Evolutionary conservation across 2,113 vertebrate genomes (phyloP).

Genomic region (Pygoscelis antarcticus): DNA sequence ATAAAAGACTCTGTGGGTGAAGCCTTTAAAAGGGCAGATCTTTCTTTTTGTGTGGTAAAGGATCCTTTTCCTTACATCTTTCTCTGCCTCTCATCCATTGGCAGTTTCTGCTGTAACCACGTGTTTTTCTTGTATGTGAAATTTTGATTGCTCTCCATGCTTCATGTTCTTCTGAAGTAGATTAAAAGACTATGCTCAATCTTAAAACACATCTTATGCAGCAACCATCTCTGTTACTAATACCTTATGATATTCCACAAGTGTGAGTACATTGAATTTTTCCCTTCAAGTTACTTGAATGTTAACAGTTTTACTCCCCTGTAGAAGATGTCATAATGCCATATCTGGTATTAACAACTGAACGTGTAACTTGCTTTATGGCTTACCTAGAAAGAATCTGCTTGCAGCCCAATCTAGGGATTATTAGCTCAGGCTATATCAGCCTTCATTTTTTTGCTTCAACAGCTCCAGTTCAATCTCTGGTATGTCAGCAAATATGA

Average conservation of each 20-base stretch:
- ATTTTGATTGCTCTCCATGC: not conserved
- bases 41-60: not conserved
- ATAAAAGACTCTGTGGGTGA: not conserved
- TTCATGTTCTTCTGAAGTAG: not conserved
- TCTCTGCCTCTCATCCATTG: not conserved
- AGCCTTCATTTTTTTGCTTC: not conserved
- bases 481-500: conserved; percentile 39
- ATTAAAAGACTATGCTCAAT: not conserved
- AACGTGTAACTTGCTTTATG: not conserved
- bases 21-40: not conserved
- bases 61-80: not conserved
- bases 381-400: not conserved
- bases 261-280: not conserved
- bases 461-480: not conserved
- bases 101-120: not conserved
- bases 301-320: not conserved
- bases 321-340: not conserved
- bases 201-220: not conserved
- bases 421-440: not conserved
- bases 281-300: not conserved
- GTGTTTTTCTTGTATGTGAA: not conserved
- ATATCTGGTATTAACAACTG: not conserved
- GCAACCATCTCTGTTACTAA: not conserved
- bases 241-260: not conserved
- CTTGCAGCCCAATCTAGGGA: not conserved